phyloP scores from a whole-genome alignment of 2,113 vertebrate genomes.

The Calonectris borealis region DNA sequence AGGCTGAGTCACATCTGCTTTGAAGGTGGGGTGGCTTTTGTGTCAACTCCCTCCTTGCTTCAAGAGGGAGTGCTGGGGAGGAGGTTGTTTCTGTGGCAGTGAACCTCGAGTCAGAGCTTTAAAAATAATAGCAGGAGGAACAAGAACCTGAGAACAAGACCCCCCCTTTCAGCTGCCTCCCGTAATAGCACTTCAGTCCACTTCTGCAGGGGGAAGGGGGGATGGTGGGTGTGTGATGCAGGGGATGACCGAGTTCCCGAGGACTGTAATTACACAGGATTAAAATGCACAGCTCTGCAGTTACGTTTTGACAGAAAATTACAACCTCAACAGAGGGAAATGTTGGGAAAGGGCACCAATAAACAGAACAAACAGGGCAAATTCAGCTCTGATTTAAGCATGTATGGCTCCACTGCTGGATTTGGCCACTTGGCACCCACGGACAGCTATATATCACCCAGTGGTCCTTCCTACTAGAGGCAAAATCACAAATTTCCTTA shows the following conservation, averaged over 20 bases:
- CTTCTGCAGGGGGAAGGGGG: background rate
- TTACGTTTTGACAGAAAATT: conserved; percentile 30
- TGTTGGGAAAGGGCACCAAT: background rate
- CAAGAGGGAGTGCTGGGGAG: background rate
- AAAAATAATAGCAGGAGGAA: background rate
- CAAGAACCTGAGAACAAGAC: background rate
- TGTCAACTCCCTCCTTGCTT: background rate
- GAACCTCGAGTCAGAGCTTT: background rate
- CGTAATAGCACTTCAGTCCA: background rate
- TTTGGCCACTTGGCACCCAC: background rate
- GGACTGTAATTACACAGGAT: conserved; percentile 19
- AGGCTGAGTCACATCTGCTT: background rate
- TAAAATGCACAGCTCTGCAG: conserved; percentile 35
- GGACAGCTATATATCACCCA: background rate
- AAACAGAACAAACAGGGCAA: background rate
- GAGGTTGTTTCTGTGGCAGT: background rate
- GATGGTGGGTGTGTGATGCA: background rate
- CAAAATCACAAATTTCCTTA: background rate
- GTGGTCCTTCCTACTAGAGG: background rate
- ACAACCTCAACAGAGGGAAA: background rate
- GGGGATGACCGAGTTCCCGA: background rate
- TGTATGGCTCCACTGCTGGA: fast-evolving
- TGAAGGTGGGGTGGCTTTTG: background rate
- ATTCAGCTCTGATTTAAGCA: background rate
- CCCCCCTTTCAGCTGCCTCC: background rate